A percentile compares a stretch with the other conserved stretches of the same genome.
Conservation (phyloP, 92 coral and sea anemone genomes). For the Actinostola sp. region DNA sequence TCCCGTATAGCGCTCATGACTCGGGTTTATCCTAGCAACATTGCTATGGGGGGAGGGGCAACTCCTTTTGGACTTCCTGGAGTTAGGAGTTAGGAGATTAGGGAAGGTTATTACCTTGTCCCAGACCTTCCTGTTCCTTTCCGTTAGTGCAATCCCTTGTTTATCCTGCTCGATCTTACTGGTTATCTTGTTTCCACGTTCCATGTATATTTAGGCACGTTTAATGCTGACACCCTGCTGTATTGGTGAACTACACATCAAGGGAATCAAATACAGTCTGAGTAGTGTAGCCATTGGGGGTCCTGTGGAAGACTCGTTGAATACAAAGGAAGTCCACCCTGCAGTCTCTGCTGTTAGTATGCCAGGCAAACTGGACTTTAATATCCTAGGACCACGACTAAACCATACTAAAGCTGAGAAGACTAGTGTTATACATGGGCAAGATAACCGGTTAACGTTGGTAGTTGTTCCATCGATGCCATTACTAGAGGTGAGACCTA, state of each 20-base stretch:
- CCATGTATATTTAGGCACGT: conserved; percentile 91
- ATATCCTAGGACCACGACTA: conserved; percentile 73
- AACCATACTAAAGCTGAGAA: conserved; percentile 87
- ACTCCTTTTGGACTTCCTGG: no score
- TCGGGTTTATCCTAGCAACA: no score
- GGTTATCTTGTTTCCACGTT: no score
- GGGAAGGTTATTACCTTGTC: no score
- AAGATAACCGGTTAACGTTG: conserved; percentile 74
- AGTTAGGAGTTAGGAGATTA: no score
- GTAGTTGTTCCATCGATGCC: conserved; percentile 89
- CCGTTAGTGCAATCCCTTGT: no score
- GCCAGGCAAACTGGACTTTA: conserved; percentile 80
- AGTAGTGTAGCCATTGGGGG: conserved; percentile 90
- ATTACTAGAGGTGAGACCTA: conserved; percentile 76
- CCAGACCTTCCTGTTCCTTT: no score
- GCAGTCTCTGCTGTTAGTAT: conserved; percentile 90
- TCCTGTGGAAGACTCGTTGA: conserved; percentile 78
- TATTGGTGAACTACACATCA: conserved; percentile 83
- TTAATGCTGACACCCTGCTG: conserved; percentile 70
- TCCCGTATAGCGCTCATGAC: no score
- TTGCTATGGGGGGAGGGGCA: no score
- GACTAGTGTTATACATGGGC: conserved; percentile 76
- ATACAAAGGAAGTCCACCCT: conserved; percentile 62
- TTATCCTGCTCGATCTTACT: no score
- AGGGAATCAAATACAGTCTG: conserved; percentile 84